These are phyloP conservation scores for Camponotus pennsylvanicus DNA, from an alignment of 1,140 invertebrate species.

Conservation along the genomic window DNA sequence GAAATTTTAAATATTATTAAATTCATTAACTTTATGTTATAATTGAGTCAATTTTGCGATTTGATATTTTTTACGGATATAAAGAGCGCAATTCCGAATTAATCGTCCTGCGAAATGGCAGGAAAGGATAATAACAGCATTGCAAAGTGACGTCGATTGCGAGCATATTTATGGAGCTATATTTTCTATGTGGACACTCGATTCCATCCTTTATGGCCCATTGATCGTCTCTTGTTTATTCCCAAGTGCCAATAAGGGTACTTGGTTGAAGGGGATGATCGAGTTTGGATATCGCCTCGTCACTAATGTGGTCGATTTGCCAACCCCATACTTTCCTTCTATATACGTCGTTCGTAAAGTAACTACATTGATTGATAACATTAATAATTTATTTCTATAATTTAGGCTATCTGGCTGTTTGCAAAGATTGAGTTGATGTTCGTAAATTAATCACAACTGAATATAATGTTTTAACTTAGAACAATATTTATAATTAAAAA, in stretches of 20 bases:
- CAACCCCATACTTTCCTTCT: background rate
- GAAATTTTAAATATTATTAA: background rate
- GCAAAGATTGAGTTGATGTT: background rate
- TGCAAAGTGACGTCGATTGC: constrained; percentile 65
- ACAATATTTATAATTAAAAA: background rate
- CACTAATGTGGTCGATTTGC: constrained; percentile 53
- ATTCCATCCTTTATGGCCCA: constrained; percentile 66
- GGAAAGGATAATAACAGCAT: constrained; percentile 46
- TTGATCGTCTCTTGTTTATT: constrained; percentile 76
- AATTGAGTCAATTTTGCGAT: background rate
- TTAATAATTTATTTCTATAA: background rate
- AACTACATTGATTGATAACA: constrained; percentile 32
- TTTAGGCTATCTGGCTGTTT: background rate
- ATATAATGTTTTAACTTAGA: background rate
- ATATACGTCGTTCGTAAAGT: background rate
- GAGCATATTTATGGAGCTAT: constrained; percentile 71
- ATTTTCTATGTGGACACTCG: constrained; percentile 70
- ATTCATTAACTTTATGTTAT: background rate
- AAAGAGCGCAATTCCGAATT: constrained; percentile 54
- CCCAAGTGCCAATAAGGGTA: constrained; percentile 69
- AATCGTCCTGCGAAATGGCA: constrained; percentile 35
- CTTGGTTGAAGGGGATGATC: constrained; percentile 37
- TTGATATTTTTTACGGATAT: constrained; percentile 35
- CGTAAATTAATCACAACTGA: background rate
- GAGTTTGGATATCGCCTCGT: constrained; percentile 46